Percentiles rank a stretch among this genome's conserved stretches.
phyloP scores from a whole-genome alignment of 2,797 vertebrate species.

The Phataginus tricuspis region DNA sequence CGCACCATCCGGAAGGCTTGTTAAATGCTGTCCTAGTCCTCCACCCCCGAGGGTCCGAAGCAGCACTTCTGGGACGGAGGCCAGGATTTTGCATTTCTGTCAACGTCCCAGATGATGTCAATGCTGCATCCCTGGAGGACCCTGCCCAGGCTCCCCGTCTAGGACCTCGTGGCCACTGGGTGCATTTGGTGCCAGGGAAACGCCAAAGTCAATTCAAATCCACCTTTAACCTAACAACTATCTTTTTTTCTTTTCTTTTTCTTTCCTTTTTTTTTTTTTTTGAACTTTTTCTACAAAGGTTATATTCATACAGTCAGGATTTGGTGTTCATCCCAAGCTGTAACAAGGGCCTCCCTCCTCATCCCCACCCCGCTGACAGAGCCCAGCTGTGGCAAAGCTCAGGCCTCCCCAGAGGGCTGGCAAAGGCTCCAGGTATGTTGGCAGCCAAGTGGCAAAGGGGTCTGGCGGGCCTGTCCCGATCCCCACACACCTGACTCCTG shows the following conservation, averaged over 20 bases:
- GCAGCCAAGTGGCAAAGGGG: constrained; percentile 36
- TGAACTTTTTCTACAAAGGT: background rate
- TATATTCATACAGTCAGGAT: background rate
- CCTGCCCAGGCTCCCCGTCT: background rate
- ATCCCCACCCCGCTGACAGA: constrained; percentile 23
- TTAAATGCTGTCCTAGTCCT: background rate
- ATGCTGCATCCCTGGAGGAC: background rate
- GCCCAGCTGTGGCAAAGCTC: constrained; percentile 67
- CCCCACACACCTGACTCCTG: constrained; percentile 27
- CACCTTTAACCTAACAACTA: background rate
- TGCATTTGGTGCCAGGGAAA: background rate
- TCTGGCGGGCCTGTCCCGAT: constrained; percentile 10
- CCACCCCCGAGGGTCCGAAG: background rate
- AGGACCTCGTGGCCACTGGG: background rate
- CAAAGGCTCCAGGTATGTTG: background rate
- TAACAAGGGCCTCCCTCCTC: background rate
- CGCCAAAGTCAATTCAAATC: background rate
- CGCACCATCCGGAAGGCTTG: background rate
- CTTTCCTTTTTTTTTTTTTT: background rate
- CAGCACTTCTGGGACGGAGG: rapidly evolving
- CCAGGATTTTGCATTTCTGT: background rate
- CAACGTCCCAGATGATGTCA: background rate
- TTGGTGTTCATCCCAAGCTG: background rate
- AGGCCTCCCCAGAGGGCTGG: constrained; percentile 43
- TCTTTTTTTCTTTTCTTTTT: background rate